A percentile compares a stretch with the other conserved stretches of the same genome.
These are phyloP conservation scores for Anguilla megastoma DNA, from an alignment of 2,797 vertebrate species.

Conservation along the genomic window DNA sequence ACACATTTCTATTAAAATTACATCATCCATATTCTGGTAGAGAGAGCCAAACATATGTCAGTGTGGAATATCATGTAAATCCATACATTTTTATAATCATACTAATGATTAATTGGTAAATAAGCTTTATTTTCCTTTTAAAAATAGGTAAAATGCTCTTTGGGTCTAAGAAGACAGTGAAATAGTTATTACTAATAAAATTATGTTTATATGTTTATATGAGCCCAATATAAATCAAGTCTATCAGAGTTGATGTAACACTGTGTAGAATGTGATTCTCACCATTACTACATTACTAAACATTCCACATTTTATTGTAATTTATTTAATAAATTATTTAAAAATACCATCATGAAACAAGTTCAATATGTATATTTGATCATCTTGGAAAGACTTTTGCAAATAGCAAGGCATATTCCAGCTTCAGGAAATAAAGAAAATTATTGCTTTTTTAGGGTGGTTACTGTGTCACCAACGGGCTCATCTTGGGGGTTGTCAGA, in stretches of 20 bases:
- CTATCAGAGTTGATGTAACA: background rate
- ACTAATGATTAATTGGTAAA: too few relatives aligned
- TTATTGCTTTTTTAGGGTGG: background rate
- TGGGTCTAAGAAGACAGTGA: background rate
- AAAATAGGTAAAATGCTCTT: background rate
- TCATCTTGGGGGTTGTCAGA: background rate
- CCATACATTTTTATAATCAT: too few relatives aligned
- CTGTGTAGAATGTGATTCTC: background rate
- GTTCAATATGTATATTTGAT: background rate
- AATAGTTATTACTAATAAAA: background rate
- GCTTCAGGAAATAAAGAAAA: background rate
- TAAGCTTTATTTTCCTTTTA: too few relatives aligned
- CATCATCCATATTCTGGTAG: too few relatives aligned
- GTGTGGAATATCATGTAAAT: too few relatives aligned
- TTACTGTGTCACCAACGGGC: background rate
- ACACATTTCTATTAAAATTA: too few relatives aligned
- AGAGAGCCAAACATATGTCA: too few relatives aligned
- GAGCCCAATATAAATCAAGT: background rate
- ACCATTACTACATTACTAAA: background rate
- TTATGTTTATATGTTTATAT: background rate
- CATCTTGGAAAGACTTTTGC: background rate
- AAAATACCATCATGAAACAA: background rate
- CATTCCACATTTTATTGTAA: background rate
- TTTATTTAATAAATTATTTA: background rate
- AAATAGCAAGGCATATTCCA: background rate